These are phyloP conservation scores for Pogonus chalceus DNA, from an alignment of 1,140 invertebrate species.

Conservation along the genomic window DNA sequence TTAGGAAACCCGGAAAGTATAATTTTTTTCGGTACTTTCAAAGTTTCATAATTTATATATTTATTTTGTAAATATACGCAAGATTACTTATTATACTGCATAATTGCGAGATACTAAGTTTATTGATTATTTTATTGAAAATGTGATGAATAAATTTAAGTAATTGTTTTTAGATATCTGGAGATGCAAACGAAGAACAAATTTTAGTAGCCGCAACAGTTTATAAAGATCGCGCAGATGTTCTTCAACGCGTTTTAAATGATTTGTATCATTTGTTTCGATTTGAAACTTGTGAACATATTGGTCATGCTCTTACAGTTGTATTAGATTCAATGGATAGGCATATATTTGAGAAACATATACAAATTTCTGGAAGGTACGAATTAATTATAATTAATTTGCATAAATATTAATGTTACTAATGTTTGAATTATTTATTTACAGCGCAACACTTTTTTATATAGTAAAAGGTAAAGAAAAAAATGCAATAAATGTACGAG, in stretches of 20 bases:
- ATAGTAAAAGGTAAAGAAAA: constrained; percentile 81
- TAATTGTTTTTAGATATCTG: constrained; percentile 56
- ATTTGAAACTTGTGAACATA: constrained; percentile 61
- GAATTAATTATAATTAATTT: constrained; percentile 1
- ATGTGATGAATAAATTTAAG: constrained; percentile 10
- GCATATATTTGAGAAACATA: constrained; percentile 71
- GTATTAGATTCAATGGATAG: constrained; percentile 79
- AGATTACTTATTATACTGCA: neutral
- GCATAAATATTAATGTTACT: no score
- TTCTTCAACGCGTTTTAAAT: constrained; percentile 77
- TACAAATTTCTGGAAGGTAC: constrained; percentile 87
- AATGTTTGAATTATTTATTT: constrained; percentile 24
- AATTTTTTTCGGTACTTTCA: no score
- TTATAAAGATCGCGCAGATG: constrained; percentile 67
- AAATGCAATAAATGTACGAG: constrained; percentile 48
- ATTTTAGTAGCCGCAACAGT: constrained; percentile 71
- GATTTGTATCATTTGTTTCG: constrained; percentile 86
- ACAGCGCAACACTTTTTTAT: constrained; percentile 86
- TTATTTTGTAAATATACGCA: constrained; percentile 7
- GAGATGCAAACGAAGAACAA: constrained; percentile 85
- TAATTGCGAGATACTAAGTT: neutral
- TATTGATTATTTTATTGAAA: neutral
- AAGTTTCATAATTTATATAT: no score
- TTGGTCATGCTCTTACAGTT: constrained; percentile 60
- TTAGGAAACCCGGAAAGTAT: no score